Base-by-base conservation (phyloP, 2,113 vertebrate genomes). In the Zosterops pallidus region DNA sequence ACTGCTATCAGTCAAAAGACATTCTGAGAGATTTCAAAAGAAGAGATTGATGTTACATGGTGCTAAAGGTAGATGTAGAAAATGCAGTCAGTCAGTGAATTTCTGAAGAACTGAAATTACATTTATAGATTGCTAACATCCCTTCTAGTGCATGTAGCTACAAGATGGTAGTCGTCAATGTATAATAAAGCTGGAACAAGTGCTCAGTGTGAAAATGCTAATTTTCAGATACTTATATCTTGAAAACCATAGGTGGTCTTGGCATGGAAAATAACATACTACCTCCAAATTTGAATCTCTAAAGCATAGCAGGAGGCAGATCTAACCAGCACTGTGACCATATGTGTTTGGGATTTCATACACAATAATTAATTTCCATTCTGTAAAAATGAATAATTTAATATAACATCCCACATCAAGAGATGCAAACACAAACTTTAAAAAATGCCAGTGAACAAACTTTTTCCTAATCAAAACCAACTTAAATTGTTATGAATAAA, bases 331-430 rank as follows among this genome's bases (percentile, higher is more conserved):
- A 92, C 97, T 97, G 94, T 97, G 95, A 98, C 97, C 98, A 98
- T 98, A 98, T 98, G 98, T 98, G 97, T 98, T 98, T 98, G 97
- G 97, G 97, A 98, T 98, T 97, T 97, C 96, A 97, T 97, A 97
- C 96, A 97, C 98, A 97, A 98, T 98, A 98, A 98, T 98, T 98
- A 98, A 98, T 98, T 98, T 98, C 96, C 93, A 97, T 97, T 97
- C 97, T 98, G 97, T 96, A 97, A 95, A 98, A 96, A 97, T 98
- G 97, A 98, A 98, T 98, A 98, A 98, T 98, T 97, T 98, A 98
- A 97, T 98, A 94, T 92, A 94, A 92, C 95, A 94, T 97, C 96
- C 97, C 89, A 96, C 81, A 44, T 97, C 94, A 95, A 94, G 70
- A 89, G 94, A 97, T 94, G 85, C 77, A 96, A 98, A 97, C 92